These are phyloP conservation scores for Dascyllus trimaculatus DNA, from an alignment of 2,113 vertebrate genomes.

Conservation along the genomic window DNA sequence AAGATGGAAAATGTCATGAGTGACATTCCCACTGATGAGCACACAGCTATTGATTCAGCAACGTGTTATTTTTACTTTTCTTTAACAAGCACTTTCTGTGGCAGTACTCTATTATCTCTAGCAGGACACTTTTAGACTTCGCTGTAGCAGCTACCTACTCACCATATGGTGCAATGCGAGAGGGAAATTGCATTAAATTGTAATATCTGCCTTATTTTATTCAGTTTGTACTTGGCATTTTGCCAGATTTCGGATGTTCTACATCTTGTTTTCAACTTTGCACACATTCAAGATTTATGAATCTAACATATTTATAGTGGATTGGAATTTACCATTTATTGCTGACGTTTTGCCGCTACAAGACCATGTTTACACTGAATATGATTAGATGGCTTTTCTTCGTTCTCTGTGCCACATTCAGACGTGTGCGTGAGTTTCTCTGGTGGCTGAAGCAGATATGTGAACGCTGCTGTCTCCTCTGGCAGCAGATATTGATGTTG, in stretches of 20 bases:
- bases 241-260: background rate
- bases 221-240: background rate
- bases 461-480: conserved; percentile 29
- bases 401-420: too few relatives aligned
- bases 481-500: conserved; percentile 29
- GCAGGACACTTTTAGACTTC: conserved; percentile 1
- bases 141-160: conserved; percentile 20
- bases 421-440: background rate
- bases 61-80: conserved; percentile 36
- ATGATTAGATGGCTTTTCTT: too few relatives aligned
- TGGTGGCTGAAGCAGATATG: background rate
- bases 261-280: conserved; percentile 1
- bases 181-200: background rate
- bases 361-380: too few relatives aligned
- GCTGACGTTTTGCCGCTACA: too few relatives aligned
- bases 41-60: conserved; percentile 7
- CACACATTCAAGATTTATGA: background rate
- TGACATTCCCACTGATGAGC: conserved; percentile 15
- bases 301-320: background rate
- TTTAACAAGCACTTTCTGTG: conserved; percentile 26
- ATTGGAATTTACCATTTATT: background rate
- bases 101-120: conserved; percentile 1
- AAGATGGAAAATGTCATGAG: conserved; percentile 10
- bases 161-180: conserved; percentile 16
- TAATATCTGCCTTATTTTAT: background rate